Evolutionary conservation across 2,888 invertebrate species (phyloP), one percentile per base, ranked within the genome.

Genomic region (Diadegma fenestrale): DNA sequence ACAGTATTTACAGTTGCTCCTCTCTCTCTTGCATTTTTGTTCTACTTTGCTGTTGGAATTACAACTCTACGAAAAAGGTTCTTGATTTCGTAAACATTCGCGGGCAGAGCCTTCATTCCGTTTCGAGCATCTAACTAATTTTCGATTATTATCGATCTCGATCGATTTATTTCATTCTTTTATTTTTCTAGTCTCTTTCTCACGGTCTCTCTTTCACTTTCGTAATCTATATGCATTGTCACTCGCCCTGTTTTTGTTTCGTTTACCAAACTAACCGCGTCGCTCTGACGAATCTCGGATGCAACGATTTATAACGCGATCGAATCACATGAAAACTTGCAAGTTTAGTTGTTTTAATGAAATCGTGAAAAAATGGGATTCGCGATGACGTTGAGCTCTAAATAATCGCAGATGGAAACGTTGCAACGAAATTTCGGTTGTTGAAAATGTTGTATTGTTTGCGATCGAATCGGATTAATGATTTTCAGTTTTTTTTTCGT

Each of bases 1-100:
- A 88, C 87, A 87, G 75, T 89, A 88, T 87, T 87, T 89, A 88
- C 88, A 87, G 87, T 88, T 87, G 77, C 87, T 89, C 84, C 73
- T 61, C 61, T 14, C 58, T 37, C 58, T 72, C 73, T 78, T 48
- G 12, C 48, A 37, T 26, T 58, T 43, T 41, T n/a, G n/a, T n/a
- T 45, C 17, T 77, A n/a, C 17, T 12, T 33, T 22, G 26, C 22
- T 17, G 51, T 54, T 43, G 41, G 63, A 85, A 85, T 80, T 43
- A 71, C 63, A 68, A 48, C 58, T 72, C 26, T 78, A 78, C n/a
- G n/a, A 19, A 33, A 61, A 37, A 45, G 41, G 17, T 30, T 63
- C 19, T 51, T 12, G 68, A 43, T 14, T 37, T 63, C 14, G 33
- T 26, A 26, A 41, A 51, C 41, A 54, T 71, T 48, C 58, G 64